A percentile compares a stretch with the other conserved stretches of the same genome.
These are phyloP conservation scores for Alaudala cheleensis DNA, from an alignment of 2,113 vertebrate species.

Conservation along the genomic window DNA sequence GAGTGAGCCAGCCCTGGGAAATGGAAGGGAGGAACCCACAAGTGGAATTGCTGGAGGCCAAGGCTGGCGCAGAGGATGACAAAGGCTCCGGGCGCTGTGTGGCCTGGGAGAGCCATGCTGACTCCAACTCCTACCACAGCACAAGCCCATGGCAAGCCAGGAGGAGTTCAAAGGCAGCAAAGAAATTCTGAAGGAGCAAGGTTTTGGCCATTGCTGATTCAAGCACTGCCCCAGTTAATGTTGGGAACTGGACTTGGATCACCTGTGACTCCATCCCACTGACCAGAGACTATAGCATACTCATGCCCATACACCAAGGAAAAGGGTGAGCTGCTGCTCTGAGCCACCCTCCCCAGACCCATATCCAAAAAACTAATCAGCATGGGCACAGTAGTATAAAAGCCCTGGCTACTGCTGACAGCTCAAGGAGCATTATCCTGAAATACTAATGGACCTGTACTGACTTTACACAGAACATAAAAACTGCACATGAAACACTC, in stretches of 20 bases:
- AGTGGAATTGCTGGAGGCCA: not conserved
- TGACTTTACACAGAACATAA: not conserved
- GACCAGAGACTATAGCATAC: accelerated
- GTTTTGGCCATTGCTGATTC: not conserved
- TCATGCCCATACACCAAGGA: not conserved
- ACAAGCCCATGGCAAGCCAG: not conserved
- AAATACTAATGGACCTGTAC: not conserved
- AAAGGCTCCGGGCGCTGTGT: not conserved
- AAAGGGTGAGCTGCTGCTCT: not conserved
- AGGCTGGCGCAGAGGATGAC: not conserved
- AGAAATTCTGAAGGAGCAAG: not conserved
- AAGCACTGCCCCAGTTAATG: not conserved
- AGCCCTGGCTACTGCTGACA: not conserved
- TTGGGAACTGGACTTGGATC: accelerated
- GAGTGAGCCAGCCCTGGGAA: not conserved
- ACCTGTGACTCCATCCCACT: accelerated
- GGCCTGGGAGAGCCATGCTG: not conserved
- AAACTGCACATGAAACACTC: not conserved
- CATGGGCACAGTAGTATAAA: not conserved
- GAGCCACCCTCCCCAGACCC: not conserved
- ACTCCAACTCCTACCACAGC: slow-evolving; percentile 14
- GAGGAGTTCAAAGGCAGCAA: slow-evolving; percentile 7
- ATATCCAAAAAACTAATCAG: not conserved
- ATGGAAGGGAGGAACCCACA: slow-evolving; percentile 13
- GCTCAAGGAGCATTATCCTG: not conserved